These are phyloP conservation scores for Vireo griseus DNA, from an alignment of 2,797 vertebrate species.

Conservation along the genomic window DNA sequence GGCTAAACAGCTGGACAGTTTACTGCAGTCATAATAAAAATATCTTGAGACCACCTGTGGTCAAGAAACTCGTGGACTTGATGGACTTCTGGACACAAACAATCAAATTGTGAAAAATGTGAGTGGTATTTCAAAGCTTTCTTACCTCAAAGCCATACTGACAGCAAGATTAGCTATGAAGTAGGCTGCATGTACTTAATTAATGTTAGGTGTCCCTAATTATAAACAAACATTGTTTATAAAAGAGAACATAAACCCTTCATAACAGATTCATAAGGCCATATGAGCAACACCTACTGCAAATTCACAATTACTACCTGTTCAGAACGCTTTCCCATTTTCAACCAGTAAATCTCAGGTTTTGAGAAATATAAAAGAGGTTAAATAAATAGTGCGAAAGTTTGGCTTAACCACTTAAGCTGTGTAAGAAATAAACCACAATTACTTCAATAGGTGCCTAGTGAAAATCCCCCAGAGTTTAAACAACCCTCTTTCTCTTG, in stretches of 20 bases:
- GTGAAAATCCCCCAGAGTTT: not conserved
- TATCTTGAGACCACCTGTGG: not conserved
- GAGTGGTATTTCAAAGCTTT: not conserved
- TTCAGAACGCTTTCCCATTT: not conserved
- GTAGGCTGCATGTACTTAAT: not conserved
- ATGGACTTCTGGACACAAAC: not conserved
- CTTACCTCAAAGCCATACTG: not conserved
- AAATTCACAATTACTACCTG: not conserved
- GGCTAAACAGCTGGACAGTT: not conserved
- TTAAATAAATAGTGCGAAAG: not conserved
- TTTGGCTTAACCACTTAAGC: not conserved
- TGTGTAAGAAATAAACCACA: not conserved
- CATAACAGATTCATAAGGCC: not conserved
- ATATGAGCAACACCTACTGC: not conserved
- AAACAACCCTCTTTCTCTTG: not conserved
- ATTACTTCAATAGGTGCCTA: not conserved
- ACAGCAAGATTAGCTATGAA: not conserved
- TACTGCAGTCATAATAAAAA: not conserved
- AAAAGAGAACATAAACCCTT: not conserved
- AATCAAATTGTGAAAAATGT: accelerated
- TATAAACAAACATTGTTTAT: not conserved
- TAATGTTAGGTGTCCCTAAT: not conserved
- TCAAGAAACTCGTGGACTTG: no score
- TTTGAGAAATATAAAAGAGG: not conserved
- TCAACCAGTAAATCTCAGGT: not conserved